These are phyloP conservation scores for Bombus sylvicola DNA, from an alignment of 1,140 invertebrate genomes.

Conservation along the genomic window DNA sequence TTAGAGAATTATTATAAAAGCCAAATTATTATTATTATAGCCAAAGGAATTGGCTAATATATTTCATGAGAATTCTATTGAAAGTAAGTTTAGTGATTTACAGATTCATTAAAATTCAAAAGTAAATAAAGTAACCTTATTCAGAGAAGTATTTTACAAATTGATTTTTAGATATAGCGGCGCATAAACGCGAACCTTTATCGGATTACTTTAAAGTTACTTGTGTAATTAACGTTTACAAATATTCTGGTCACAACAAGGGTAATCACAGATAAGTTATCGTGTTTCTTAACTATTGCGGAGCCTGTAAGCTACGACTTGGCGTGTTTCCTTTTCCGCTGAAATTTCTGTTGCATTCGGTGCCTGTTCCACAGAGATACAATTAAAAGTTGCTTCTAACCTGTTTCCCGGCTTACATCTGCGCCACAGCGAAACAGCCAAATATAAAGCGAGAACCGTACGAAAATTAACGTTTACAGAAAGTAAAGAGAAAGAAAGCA, in stretches of 20 bases:
- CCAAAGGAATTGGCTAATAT: too few species aligned
- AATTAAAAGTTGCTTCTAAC: constrained; percentile 7
- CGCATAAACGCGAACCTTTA: too few species aligned
- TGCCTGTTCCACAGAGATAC: neutral
- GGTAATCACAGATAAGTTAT: neutral
- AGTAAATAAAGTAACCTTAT: too few species aligned
- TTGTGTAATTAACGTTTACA: neutral
- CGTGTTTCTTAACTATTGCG: neutral
- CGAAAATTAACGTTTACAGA: constrained; percentile 12
- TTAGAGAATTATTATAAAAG: too few species aligned
- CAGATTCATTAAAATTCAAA: too few species aligned
- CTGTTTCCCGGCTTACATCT: neutral
- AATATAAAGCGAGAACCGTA: neutral
- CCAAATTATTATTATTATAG: too few species aligned
- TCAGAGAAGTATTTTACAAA: neutral
- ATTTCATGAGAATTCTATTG: too few species aligned
- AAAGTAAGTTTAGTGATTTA: too few species aligned
- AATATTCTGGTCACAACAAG: neutral
- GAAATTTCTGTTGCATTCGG: neutral
- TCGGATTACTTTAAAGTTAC: neutral
- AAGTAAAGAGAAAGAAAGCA: neutral
- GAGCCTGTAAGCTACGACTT: neutral
- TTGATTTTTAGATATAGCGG: neutral
- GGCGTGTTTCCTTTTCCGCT: too few species aligned
- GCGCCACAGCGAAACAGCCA: neutral